Conservation (phyloP, 2,113 vertebrate species). For the Muntiacus reevesi region DNA sequence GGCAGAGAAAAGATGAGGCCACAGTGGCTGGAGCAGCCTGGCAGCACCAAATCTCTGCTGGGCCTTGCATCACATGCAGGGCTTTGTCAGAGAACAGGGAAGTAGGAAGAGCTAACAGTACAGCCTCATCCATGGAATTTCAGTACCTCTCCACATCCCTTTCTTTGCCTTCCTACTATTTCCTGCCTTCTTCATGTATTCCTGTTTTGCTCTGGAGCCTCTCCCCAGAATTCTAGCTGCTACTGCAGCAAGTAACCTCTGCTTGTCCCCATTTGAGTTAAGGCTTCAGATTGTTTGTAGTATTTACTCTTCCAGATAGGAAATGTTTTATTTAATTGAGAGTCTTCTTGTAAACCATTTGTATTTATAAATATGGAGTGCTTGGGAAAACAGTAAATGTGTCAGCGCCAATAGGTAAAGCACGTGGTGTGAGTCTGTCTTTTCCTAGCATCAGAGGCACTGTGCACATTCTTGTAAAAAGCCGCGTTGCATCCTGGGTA, state of each 20-base stretch:
- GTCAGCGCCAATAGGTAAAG: too few species aligned
- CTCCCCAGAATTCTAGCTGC: not conserved
- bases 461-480: not conserved
- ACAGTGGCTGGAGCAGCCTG: not conserved
- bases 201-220: not conserved
- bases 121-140: not conserved
- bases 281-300: too few species aligned
- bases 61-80: not conserved
- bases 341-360: too few species aligned
- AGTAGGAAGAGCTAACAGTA: not conserved
- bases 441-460: too few species aligned
- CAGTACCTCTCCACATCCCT: not conserved
- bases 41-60: not conserved
- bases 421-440: too few species aligned
- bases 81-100: not conserved
- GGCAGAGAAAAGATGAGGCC: not conserved
- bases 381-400: too few species aligned
- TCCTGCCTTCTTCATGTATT: not conserved
- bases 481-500: not conserved
- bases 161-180: not conserved
- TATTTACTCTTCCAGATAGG: too few species aligned
- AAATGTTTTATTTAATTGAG: too few species aligned
- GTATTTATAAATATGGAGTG: too few species aligned
- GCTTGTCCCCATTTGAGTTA: not conserved
- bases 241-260: not conserved